Evolutionary conservation across 2,888 invertebrate genomes (phyloP).

Genomic region (Saturnia pavonia): DNA sequence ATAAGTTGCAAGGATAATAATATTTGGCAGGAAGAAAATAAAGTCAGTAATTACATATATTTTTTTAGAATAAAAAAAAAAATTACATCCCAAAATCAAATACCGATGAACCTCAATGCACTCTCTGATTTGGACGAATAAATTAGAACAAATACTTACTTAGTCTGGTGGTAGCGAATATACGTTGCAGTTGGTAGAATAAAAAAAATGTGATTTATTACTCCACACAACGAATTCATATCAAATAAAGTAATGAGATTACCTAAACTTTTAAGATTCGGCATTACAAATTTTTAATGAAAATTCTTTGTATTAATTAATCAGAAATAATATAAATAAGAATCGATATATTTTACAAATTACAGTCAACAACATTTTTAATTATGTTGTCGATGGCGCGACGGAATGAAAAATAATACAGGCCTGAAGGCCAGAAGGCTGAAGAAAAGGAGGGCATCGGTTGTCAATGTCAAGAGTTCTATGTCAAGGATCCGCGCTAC

Average conservation of each 20-base stretch:
- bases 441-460: slow-evolving; percentile 10
- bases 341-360: not conserved
- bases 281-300: not conserved
- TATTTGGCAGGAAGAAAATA: not conserved
- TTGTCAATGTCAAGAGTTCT: slow-evolving; percentile 50
- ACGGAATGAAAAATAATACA: not conserved
- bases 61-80: not conserved
- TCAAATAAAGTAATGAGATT: no score
- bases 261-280: no score
- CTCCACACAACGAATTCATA: no score
- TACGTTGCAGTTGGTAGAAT: not conserved
- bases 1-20: not conserved
- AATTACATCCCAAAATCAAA: not conserved
- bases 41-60: not conserved
- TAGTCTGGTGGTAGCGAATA: not conserved
- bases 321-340: no score
- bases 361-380: not conserved
- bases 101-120: not conserved
- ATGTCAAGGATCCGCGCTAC: slow-evolving; percentile 62
- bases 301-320: not conserved
- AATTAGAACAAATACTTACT: not conserved
- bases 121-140: not conserved
- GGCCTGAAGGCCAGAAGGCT: no score
- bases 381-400: not conserved
- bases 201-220: no score